A percentile compares a stretch with the other conserved stretches of the same genome.
phyloP scores from a whole-genome alignment of 2,113 vertebrate species.

The Fregata magnificens region DNA sequence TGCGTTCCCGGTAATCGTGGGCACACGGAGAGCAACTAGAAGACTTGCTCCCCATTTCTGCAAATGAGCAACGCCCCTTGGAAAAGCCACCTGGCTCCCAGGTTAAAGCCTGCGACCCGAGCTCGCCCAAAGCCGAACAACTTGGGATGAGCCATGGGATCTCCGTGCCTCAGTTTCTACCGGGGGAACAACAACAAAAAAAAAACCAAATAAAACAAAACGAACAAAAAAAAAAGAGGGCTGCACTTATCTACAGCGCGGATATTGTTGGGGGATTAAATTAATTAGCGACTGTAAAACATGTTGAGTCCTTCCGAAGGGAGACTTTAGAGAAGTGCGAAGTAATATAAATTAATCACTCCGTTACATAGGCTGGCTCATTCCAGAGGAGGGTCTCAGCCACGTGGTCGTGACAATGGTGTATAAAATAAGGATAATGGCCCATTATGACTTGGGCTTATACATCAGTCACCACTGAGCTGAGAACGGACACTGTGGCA shows the following conservation, averaged over 20 bases:
- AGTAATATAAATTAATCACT: constrained; percentile 55
- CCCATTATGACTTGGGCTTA: not conserved
- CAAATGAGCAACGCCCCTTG: not conserved
- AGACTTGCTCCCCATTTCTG: not conserved
- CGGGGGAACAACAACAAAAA: not conserved
- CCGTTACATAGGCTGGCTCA: not conserved
- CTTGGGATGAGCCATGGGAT: not conserved
- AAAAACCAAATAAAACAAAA: not conserved
- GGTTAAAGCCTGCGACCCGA: not conserved
- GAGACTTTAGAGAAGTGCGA: constrained; percentile 42
- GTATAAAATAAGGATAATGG: constrained; percentile 40
- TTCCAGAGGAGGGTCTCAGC: constrained; percentile 23
- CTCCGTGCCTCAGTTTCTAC: not conserved
- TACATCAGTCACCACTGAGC: not conserved
- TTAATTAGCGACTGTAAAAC: constrained; percentile 34
- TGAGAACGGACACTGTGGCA: not conserved
- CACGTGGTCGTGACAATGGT: not conserved
- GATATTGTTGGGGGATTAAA: not conserved
- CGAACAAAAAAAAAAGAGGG: not conserved
- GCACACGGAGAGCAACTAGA: not conserved
- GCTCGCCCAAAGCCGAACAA: not conserved
- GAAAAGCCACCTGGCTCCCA: not conserved
- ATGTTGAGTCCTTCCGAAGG: constrained; percentile 2
- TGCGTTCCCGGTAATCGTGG: not conserved
- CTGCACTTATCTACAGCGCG: not conserved